Base-by-base conservation (phyloP, 2,113 vertebrate species). In the Apodemus speciosus region DNA sequence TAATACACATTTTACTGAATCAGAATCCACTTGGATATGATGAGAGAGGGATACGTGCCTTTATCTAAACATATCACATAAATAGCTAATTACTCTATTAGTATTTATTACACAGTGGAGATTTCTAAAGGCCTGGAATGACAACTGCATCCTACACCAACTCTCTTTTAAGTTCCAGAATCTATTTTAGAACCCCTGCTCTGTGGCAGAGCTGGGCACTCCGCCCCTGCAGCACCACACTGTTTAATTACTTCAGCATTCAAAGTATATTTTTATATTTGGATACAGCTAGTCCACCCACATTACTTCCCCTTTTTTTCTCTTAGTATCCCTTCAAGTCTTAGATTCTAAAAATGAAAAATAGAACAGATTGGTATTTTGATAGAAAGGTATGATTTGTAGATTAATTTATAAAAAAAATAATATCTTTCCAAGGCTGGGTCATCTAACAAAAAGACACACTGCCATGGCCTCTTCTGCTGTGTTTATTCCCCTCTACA, bases 221-320 rank as follows among this genome's bases (percentile, higher is more conserved):
- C 72, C 40, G 38, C 81, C 10, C 35, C 18, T 58, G n/a, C 18
- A 27, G 20, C 60, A 20, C 88, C 92, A 90, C 72, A 69, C 72
- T 66, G 72, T 95, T 92, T 94, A 93, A 90, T 64, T 81, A 90
- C 27, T 72, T n/a, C 77, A 85, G 53, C 86, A 60, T 64, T 92
- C 58, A 80, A 4, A 23, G 56, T 71, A 90, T 21, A 56, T 86
- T 92, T 81, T 90, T 88, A 79, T 21, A 93, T 88, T 76, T 32
- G 32, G 43, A 62, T 60, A 62, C 4, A 79, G 9, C 62, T 38
- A 90, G 72, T 46, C 43, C 21, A 25, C 83, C 40, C 51, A 88
- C 49, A 72, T 79, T 80, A 20, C 38, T 77, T 90, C 76, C 72
- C 35, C 72, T 90, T 81, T 73, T 58, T 76, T 89, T 89, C 88